phyloP scores from a whole-genome alignment of 2,888 invertebrate genomes.

The Osmoderma eremita region DNA sequence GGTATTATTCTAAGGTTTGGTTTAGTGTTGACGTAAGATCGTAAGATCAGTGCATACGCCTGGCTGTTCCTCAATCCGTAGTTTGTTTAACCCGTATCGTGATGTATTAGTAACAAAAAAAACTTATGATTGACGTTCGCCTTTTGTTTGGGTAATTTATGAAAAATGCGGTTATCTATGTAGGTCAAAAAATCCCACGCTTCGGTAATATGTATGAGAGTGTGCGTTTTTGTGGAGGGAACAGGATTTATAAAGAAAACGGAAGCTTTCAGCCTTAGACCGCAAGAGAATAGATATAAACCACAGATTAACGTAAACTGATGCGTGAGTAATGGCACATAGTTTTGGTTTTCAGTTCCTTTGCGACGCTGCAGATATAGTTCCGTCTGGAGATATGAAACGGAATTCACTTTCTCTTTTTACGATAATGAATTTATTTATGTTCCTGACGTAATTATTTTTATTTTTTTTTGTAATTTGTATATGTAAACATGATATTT shows the following conservation, averaged over 20 bases:
- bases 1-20: too few relatives aligned
- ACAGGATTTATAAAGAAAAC: slow-evolving; percentile 35
- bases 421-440: slow-evolving; percentile 1
- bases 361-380: slow-evolving; percentile 3
- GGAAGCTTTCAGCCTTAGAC: slow-evolving; percentile 27
- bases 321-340: slow-evolving; percentile 33
- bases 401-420: too few relatives aligned
- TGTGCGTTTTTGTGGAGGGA: slow-evolving; percentile 33
- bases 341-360: slow-evolving; percentile 20
- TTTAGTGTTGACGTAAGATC: too few relatives aligned
- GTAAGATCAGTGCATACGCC: too few relatives aligned
- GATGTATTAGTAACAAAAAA: slow-evolving; percentile 13
- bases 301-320: slow-evolving; percentile 26
- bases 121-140: slow-evolving; percentile 30
- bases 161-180: slow-evolving; percentile 37
- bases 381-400: neutral
- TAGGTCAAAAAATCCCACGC: slow-evolving; percentile 37
- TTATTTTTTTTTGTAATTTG: too few relatives aligned
- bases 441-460: too few relatives aligned
- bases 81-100: slow-evolving; percentile 17
- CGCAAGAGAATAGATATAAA: slow-evolving; percentile 36
- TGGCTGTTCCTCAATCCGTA: neutral
- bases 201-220: slow-evolving; percentile 25
- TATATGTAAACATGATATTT: slow-evolving; percentile 1
- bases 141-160: slow-evolving; percentile 34